Base-by-base conservation (phyloP, 2,113 vertebrate species). In the Oplegnathus fasciatus region DNA sequence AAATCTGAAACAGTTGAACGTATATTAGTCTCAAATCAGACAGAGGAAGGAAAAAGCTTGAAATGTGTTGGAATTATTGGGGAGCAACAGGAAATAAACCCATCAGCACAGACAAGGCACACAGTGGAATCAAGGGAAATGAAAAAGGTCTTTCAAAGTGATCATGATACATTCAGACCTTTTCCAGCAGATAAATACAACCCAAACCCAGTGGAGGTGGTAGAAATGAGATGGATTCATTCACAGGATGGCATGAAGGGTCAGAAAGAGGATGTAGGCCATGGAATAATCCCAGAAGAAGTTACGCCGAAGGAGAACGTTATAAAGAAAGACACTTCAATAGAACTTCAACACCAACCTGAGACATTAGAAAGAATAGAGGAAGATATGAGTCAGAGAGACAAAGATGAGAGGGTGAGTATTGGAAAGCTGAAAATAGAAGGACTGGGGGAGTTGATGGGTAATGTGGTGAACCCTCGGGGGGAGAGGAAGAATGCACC, bases 401-500 rank as follows among this genome's bases (percentile, higher is more conserved):
- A 77, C 69, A 58, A 46, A 77, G 82, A 91, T 80, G 82, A 89
- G 67, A 79, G 64, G 58, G 61, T 67, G 73, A 84, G 84, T 78
- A 54, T 78, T 68, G 71, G 68, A 80, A 60, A 88, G 84, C 70
- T 88, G 75, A 48, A 88, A 89, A 91, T 82, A 82, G 90, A 86
- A 67, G 85, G 42, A 46, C 54, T 9, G 64, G 78, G 74, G 77
- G 87, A 88, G 81, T 75, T 75, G 81, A 91, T 77, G 58, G 83
- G 86, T 82, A 85, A 86, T 57, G 50, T 32, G 40, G 91, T 86
- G 71, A 67, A 75, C 79, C 67, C 89, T 82, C 30, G 4, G 66
- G 72, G 67, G 13, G 86, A 96, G 91, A 95, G 93, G 62, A 42
- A 73, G 68, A 86, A 89, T 73, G 74, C 87, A 40, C 42, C 42